Evolutionary conservation across 2,888 invertebrate genomes (phyloP).

Genomic region (Aproaerema taeniolella): DNA sequence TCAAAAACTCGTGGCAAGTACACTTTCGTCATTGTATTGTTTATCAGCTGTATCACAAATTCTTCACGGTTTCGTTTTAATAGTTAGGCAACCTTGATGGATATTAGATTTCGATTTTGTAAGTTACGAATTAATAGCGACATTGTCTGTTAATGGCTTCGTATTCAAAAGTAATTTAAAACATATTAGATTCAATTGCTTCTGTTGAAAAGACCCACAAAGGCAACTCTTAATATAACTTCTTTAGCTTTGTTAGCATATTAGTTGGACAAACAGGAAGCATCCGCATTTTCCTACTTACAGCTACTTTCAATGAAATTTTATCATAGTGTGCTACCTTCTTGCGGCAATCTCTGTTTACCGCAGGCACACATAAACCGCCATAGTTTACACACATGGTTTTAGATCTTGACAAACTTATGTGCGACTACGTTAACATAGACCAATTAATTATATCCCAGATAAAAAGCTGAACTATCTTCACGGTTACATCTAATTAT

Average conservation of each 20-base stretch:
- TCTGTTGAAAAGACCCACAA: too few species aligned
- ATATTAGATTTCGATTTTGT: constrained; percentile 4
- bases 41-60: too few species aligned
- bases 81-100: background rate
- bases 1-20: constrained; percentile 79
- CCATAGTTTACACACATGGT: too few species aligned
- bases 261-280: background rate
- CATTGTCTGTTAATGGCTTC: constrained; percentile 1
- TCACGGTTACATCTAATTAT: too few species aligned
- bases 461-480: too few species aligned
- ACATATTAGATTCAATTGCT: too few species aligned
- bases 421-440: too few species aligned
- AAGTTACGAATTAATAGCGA: constrained; percentile 1
- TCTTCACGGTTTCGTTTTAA: background rate
- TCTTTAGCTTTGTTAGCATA: too few species aligned
- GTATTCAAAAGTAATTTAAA: background rate
- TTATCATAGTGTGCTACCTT: constrained; percentile 4
- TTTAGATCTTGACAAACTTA: too few species aligned
- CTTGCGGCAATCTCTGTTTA: constrained; percentile 7
- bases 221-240: too few species aligned
- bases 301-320: constrained; percentile 6
- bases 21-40: background rate
- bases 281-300: background rate
- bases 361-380: constrained; percentile 8
- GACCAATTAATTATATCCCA: too few species aligned